Base-by-base conservation (phyloP, 1,140 invertebrate species). In the Drusus annulatus region DNA sequence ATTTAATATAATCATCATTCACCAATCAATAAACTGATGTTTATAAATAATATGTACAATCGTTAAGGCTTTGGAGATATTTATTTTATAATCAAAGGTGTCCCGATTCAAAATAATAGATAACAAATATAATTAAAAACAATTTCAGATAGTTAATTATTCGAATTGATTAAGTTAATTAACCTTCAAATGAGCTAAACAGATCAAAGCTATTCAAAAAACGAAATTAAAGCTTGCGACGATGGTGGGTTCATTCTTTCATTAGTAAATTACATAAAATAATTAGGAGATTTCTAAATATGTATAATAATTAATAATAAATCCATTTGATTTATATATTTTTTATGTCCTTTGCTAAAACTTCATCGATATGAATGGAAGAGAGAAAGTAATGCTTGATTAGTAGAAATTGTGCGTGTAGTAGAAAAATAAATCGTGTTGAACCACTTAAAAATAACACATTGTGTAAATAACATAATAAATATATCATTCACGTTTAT, bases 281-380 rank as follows among this genome's bases (percentile, higher is more conserved):
- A 28, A 31, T 65, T 65, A 65, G 62, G 31, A 16, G 31, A 65
- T 31, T 65, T 65, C 62, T 31, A 65, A 65, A 65, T 65, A 65
- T 19, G n/a, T 65, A 25, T 65, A 63, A 63, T 28, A 65, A 21
- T 19, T 60, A 65, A 65, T 19, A 7, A 65, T 45, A 65, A 65
- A 65, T 31, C n/a, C n/a, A 7, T 63, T 65, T 31, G 62, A 65
- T 65, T 65, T 65, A n/a, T 65, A 65, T 65, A 65, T 65, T 65
- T 65, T 65, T 28, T 65, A 65, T 65, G 62, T 65, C 62, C 31
- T 65, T 65, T 65, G 62, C 62, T 65, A 65, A 28, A 60, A 31
- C 25, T 65, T 16, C 17, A 65, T 65, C 31, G 31, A 65, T 15
- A 65, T 45, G 62, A 31, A 28, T 65, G 62, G 15, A n/a, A 31